Percentiles rank a stretch among this genome's conserved stretches.
Conservation (phyloP, 2,888 invertebrate genomes). For the Pimpla rufipes region DNA sequence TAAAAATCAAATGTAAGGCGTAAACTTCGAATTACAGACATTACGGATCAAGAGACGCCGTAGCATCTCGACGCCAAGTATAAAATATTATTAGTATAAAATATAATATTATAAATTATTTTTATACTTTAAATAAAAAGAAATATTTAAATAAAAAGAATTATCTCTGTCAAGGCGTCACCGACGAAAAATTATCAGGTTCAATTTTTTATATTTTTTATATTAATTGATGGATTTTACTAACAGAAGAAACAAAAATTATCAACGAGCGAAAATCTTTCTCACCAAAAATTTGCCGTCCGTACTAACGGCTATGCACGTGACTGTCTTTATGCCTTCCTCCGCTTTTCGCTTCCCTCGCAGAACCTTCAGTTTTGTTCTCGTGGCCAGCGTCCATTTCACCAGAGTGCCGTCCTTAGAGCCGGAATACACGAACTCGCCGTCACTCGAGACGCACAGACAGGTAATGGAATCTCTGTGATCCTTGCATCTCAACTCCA, state of each 20-base stretch:
- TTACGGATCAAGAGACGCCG: too few relatives aligned
- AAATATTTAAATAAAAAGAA: too few relatives aligned
- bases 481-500: slow-evolving; percentile 90
- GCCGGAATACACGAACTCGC: slow-evolving; percentile 91
- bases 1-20: slow-evolving; percentile 51
- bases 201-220: too few relatives aligned
- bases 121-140: too few relatives aligned
- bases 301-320: slow-evolving; percentile 84
- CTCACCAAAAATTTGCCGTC: slow-evolving; percentile 93
- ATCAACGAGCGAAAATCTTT: background rate
- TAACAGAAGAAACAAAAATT: background rate
- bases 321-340: slow-evolving; percentile 79
- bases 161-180: too few relatives aligned
- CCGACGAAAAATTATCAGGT: too few relatives aligned
- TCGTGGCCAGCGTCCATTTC: slow-evolving; percentile 91
- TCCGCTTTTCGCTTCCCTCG: slow-evolving; percentile 79
- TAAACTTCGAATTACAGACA: slow-evolving; percentile 2
- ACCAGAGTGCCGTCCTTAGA: slow-evolving; percentile 95
- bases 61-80: too few relatives aligned
- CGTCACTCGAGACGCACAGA: slow-evolving; percentile 91
- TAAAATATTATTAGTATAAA: too few relatives aligned
- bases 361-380: slow-evolving; percentile 87
- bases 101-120: too few relatives aligned
- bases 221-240: background rate
- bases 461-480: slow-evolving; percentile 93